A percentile compares a stretch with the other conserved stretches of the same genome.
phyloP scores from a whole-genome alignment of 2,113 vertebrate genomes.

The Catagonus wagneri region DNA sequence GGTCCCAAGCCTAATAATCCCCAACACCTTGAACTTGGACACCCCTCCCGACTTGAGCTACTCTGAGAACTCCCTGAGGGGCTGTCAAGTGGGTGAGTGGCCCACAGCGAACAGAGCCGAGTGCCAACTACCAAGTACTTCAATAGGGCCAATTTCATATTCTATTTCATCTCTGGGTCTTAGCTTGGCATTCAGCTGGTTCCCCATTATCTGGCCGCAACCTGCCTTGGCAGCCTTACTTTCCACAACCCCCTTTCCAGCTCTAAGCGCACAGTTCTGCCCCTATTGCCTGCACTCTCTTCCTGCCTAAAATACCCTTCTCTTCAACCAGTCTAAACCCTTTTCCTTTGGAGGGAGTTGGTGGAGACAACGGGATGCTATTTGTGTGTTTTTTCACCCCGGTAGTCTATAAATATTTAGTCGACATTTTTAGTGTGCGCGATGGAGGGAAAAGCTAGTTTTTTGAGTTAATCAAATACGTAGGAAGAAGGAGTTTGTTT shows the following conservation, averaged over 20 bases:
- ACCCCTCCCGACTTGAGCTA: neutral
- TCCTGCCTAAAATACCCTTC: constrained; percentile 55
- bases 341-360: constrained; percentile 39
- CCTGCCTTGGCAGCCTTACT: constrained; percentile 70
- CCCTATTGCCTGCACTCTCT: constrained; percentile 13
- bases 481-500: neutral
- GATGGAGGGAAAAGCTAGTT: constrained; percentile 37
- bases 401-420: constrained; percentile 67
- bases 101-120: constrained; percentile 6
- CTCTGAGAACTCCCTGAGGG: constrained; percentile 11
- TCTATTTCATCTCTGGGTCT: constrained; percentile 71
- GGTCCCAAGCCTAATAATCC: too few species aligned
- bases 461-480: constrained; percentile 50
- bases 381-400: constrained; percentile 11
- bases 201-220: constrained; percentile 73
- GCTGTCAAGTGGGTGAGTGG: constrained; percentile 55
- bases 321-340: neutral
- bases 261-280: constrained; percentile 51
- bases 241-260: constrained; percentile 69
- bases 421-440: constrained; percentile 43
- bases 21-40: constrained; percentile 61
- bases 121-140: constrained; percentile 61
- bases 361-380: neutral
- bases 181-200: constrained; percentile 41
- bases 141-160: constrained; percentile 43